Base-by-base conservation (phyloP, 2,888 invertebrate species). In the Cheilosia grossa region DNA sequence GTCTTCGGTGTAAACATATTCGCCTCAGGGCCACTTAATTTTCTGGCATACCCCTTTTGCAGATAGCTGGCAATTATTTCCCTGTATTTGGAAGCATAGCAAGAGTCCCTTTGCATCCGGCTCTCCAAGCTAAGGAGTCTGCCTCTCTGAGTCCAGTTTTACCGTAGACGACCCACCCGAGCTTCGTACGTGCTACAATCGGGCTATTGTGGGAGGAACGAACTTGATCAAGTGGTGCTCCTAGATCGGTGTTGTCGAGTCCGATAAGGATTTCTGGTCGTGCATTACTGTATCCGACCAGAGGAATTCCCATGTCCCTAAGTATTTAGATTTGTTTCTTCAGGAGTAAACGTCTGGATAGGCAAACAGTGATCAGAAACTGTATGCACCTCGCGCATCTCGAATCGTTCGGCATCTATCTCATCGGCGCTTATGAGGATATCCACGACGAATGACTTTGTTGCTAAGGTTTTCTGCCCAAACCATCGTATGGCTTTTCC, bases 41-140 rank as follows among this genome's bases (percentile, higher is more conserved):
- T 87, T 27, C 54, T 56, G 10, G 81, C 75, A 21, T 82, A 85
- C 4, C 79, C 44, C 30, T 77, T 82, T 15, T 44, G 15, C 9
- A 79, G 17, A 61, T 82, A 86, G 15, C 40, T 49, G 0, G 44
- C 33, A n/a, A 86, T 70, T 17, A 82, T 82, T 1, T 19, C 69
- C 10, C 37, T 72, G 24, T 86, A 86, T 24, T 40, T 40, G 4
- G 59, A 10, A 15, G 59, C 72, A 27, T 82, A 82, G 13, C 30
- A 30, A 19, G 30, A 17, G 63, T 87, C 72, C 17, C 24, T 53
- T 33, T 72, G 69, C 51, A 86, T 72, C 27, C 77, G 80, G n/a
- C 37, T 49, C 37, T 85, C 81, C 15, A 83, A 30, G 2, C 59
- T 64, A 17, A 74, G 24, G 4, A 82, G 47, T n/a, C 80, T 30